These are phyloP conservation scores for Halcyon leucocephala DNA, from an alignment of 2,797 vertebrate genomes.

Conservation along the genomic window DNA sequence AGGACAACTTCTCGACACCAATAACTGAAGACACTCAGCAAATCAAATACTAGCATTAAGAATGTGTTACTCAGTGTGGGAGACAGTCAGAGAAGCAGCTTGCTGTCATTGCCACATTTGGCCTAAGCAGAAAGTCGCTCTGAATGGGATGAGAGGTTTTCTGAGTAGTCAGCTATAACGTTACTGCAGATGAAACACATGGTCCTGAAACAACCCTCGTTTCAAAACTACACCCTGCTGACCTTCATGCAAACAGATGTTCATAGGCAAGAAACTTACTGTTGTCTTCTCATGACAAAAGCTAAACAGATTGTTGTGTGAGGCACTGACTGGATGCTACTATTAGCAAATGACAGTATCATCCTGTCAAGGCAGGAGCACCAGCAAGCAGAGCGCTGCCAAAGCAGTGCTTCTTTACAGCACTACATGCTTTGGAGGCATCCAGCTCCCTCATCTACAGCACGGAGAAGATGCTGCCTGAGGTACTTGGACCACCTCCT, in stretches of 20 bases:
- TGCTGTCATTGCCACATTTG: not conserved
- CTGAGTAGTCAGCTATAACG: not conserved
- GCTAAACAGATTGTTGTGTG: not conserved
- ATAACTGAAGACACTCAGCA: not conserved
- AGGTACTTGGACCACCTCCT: not conserved
- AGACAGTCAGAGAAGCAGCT: not conserved
- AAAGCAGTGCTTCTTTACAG: accelerated
- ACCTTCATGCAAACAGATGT: not conserved
- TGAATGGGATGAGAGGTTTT: not conserved
- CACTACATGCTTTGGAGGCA: not conserved
- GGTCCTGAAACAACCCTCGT: not conserved
- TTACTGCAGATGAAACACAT: not conserved
- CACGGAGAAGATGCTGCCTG: not conserved
- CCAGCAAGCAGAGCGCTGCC: not conserved
- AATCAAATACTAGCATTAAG: not conserved
- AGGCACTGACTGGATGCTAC: not conserved
- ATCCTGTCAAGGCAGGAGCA: not conserved
- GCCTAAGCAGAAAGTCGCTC: not conserved
- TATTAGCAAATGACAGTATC: not conserved
- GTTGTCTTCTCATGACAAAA: not conserved
- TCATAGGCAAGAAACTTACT: not conserved
- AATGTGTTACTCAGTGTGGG: not conserved
- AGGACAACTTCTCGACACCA: not conserved
- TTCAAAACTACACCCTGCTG: not conserved
- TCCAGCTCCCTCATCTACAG: not conserved